Base-by-base conservation (phyloP, 1,140 invertebrate genomes). In the Meloidogyne hapla region DNA sequence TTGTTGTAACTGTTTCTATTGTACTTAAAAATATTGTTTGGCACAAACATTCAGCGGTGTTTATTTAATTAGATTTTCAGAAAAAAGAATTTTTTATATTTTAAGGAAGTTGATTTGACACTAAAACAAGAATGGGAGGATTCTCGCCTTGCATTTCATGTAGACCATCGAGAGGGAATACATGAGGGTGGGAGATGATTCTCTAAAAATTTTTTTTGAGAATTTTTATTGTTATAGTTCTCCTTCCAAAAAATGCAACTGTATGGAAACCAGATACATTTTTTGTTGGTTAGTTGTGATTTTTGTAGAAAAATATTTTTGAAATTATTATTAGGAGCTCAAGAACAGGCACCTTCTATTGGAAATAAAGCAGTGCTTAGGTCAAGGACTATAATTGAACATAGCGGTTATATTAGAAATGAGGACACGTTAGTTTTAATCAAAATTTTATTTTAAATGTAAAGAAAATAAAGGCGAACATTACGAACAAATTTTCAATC, bases 221-320 rank as follows among this genome's bases (percentile, higher is more conserved):
- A 18, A 65, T 28, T 26, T 25, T 26, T n/a, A 76, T 33, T 23
- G 6, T 2, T 70, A 12, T 33, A 65, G 75, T 77, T 25, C 23
- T 63, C 38, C 33, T 87, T 33, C 83, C 84, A 15, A 61, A 63
- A 28, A 84, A 83, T 38, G 28, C 63, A 4, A 76, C 74, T 64
- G 77, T 86, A 21, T 86, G 84, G 84, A 77, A 33, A 15, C 84
- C 84, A 5, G 83, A 87, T 38, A 86, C 85, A n/a, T 86, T 83
- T 70, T 83, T 86, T 75, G 61, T 79, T 65, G 61, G 61, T 28
- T 15, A 15, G 71, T n/a, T n/a, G 0, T 38, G 9, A 6, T 23
- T 23, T 71, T 42, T n/a, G 21, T 12, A 18, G 61, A 48, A 48
- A 48, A n/a, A 18, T 48, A 18, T 48, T 23, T n/a, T 21, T 8